These are phyloP conservation scores for Limanda limanda DNA, from an alignment of 2,113 vertebrate genomes.

Conservation along the genomic window DNA sequence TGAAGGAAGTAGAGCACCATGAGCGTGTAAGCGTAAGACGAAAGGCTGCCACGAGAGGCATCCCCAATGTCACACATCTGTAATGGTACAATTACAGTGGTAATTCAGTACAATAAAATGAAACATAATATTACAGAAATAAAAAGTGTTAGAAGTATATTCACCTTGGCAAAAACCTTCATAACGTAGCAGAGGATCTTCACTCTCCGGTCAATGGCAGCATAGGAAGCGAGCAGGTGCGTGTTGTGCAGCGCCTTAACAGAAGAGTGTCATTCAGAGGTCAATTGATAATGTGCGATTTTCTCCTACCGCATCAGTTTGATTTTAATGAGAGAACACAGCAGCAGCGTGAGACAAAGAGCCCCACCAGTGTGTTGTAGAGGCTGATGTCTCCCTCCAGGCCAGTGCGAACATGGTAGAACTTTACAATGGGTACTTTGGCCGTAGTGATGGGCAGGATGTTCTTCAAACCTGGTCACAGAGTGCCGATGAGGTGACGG, in stretches of 20 bases:
- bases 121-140: background rate
- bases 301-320: too few relatives aligned
- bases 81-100: slow-evolving; percentile 13
- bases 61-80: slow-evolving; percentile 96
- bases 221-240: slow-evolving; percentile 88
- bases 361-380: slow-evolving; percentile 93
- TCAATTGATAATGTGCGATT: background rate
- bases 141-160: background rate
- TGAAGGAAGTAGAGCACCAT: slow-evolving; percentile 97
- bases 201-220: slow-evolving; percentile 91
- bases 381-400: slow-evolving; percentile 96
- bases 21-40: slow-evolving; percentile 96
- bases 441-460: slow-evolving; percentile 95
- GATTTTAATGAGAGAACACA: too few relatives aligned
- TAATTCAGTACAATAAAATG: background rate
- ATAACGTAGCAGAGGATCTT: slow-evolving; percentile 94
- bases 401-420: slow-evolving; percentile 91
- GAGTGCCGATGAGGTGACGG: background rate
- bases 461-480: slow-evolving; percentile 87
- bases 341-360: background rate
- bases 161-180: slow-evolving; percentile 96
- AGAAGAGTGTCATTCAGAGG: slow-evolving; percentile 1
- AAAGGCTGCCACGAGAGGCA: slow-evolving; percentile 94
- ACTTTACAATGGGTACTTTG: slow-evolving; percentile 97
- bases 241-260: slow-evolving; percentile 93